phyloP scores from a whole-genome alignment of 2,113 vertebrate genomes.

The Hiodon tergisus region DNA sequence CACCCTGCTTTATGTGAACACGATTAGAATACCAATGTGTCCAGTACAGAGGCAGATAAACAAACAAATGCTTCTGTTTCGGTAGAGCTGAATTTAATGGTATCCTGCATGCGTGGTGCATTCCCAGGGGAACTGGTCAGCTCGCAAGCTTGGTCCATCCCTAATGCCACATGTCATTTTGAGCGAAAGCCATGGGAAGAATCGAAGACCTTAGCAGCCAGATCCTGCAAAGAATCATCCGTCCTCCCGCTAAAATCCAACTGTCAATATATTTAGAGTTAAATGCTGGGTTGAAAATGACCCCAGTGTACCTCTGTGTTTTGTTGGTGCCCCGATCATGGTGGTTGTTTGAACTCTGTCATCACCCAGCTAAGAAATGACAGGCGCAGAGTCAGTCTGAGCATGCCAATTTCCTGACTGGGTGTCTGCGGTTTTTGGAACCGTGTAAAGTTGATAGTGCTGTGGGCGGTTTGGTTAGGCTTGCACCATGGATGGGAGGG shows the following conservation, averaged over 20 bases:
- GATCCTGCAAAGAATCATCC: background rate
- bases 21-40: constrained; percentile 24
- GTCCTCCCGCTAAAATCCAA: background rate
- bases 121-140: constrained; percentile 2
- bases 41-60: constrained; percentile 6
- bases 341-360: too few species aligned
- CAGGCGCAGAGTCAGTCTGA: too few species aligned
- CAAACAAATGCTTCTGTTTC: background rate
- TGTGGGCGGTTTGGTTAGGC: too few species aligned
- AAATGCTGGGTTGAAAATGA: too few species aligned
- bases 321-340: too few species aligned
- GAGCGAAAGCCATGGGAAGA: constrained; percentile 13
- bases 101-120: background rate
- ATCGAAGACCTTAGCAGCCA: background rate
- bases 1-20: constrained; percentile 21
- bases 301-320: too few species aligned
- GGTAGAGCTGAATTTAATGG: constrained; percentile 17
- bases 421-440: too few species aligned
- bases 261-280: too few species aligned
- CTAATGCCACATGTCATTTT: constrained; percentile 16
- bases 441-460: too few species aligned
- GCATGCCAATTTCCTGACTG: too few species aligned
- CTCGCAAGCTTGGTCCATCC: background rate
- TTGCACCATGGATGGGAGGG: too few species aligned
- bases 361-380: too few species aligned